Conservation (phyloP, 2,113 vertebrate species). For the Eupsittula cactorum region DNA sequence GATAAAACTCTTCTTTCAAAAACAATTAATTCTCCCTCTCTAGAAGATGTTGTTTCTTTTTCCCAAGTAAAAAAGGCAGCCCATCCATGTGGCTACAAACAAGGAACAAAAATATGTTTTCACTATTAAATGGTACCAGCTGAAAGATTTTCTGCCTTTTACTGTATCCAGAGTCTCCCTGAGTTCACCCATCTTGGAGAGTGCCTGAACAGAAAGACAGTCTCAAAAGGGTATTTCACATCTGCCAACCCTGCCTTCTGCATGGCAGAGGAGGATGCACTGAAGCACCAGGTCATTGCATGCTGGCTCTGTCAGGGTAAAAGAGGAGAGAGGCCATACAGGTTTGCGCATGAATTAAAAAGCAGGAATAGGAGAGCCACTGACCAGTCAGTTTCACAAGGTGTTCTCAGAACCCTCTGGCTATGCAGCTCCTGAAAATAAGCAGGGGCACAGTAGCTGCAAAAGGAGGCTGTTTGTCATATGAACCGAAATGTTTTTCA, state of each 20-base stretch:
- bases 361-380: accelerated
- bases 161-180: background rate
- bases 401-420: background rate
- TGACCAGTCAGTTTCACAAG: background rate
- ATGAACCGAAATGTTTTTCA: background rate
- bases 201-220: accelerated
- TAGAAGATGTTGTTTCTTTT: background rate
- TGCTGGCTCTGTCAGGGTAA: background rate
- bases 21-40: background rate
- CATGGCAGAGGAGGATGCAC: accelerated
- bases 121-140: background rate
- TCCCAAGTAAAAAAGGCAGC: background rate
- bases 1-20: background rate
- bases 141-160: background rate
- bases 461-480: background rate
- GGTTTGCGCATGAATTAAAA: background rate
- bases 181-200: background rate
- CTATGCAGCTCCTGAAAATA: background rate
- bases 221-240: background rate
- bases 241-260: background rate
- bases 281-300: background rate
- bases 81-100: background rate
- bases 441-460: background rate
- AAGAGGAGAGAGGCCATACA: background rate
- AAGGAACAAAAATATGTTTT: background rate